Base-by-base conservation (phyloP, 2,888 invertebrate species). In the Pseudoips prasinana region DNA sequence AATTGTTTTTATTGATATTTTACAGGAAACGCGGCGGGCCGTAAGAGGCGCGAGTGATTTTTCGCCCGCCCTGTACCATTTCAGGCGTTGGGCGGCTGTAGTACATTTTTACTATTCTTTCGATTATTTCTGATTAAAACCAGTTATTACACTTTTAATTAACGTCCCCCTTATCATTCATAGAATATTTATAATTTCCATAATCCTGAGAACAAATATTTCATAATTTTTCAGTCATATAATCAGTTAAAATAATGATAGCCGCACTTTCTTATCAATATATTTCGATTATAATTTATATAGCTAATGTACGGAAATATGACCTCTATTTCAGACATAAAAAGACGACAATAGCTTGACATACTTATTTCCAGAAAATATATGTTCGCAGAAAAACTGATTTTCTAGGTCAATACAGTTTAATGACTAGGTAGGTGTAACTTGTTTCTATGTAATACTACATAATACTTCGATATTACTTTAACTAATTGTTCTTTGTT, bases 61-160 rank as follows among this genome's bases (percentile, higher is more conserved):
- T 25, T 39, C 63, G 61, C 58, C 51, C 64, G 65, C 57, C 59
- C 54, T 69, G 64, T 47, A 44, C 79, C 78, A 68, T 80, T 78
- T 77, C 75, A 55, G 76, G 75, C 68, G 67, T 52, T 69, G 64
- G 61, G 61, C 69, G 62, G 55, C 36, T 59, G 55, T 19, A 19
- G 35, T 10, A 20, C 20, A 5, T 3, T 14, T 14, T 14, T 3
- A 5, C 14, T 3, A 5, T 14, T 3, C 2, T 14, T 14, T 14
- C 3, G 14, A 14, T 14, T 14, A n/a, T n/a, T n/a, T n/a, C n/a
- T n/a, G n/a, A n/a, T n/a, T n/a, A n/a, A n/a, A n/a, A n/a, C n/a
- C n/a, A n/a, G n/a, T n/a, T n/a, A n/a, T n/a, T n/a, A n/a, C n/a
- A n/a, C n/a, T n/a, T n/a, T n/a, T n/a, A n/a, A n/a, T n/a, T n/a